A percentile compares a stretch with the other conserved stretches of the same genome.
phyloP scores from a whole-genome alignment of 2,888 invertebrate genomes.

The Papilio gigon region DNA sequence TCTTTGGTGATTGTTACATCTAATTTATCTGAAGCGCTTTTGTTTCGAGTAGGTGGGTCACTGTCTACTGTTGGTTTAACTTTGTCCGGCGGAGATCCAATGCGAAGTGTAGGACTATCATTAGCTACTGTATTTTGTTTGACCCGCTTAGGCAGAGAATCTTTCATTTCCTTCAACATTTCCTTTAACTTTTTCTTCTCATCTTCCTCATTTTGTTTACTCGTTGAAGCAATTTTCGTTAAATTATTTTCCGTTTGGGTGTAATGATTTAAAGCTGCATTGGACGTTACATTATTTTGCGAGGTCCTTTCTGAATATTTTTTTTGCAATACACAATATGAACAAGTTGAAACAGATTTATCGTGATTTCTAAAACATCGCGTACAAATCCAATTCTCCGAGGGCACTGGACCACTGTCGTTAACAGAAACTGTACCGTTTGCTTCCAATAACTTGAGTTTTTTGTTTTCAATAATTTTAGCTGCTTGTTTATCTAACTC shows the following conservation, averaged over 20 bases:
- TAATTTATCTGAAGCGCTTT: conserved; percentile 21
- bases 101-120: conserved; percentile 70
- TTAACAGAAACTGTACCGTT: conserved; percentile 31
- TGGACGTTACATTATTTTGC: conserved; percentile 42
- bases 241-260: conserved; percentile 58
- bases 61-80: conserved; percentile 42
- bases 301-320: conserved; percentile 44
- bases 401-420: conserved; percentile 7
- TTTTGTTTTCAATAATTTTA: conserved; percentile 84
- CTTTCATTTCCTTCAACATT: conserved; percentile 90
- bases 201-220: conserved; percentile 52
- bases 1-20: conserved; percentile 5
- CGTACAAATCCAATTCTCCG: conserved; percentile 65
- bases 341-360: conserved; percentile 60
- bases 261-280: conserved; percentile 51
- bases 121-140: conserved; percentile 59
- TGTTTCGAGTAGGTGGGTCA: conserved; percentile 39
- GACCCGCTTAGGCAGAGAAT: conserved; percentile 85
- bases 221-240: conserved; percentile 43
- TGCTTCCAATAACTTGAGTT: conserved; percentile 30
- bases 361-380: conserved; percentile 69
- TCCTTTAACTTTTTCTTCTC: conserved; percentile 85
- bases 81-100: conserved; percentile 55
- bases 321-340: conserved; percentile 56
- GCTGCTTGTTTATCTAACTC: conserved; percentile 90